Conservation (phyloP, 1,140 invertebrate genomes). For the Pteromalus puparum region DNA sequence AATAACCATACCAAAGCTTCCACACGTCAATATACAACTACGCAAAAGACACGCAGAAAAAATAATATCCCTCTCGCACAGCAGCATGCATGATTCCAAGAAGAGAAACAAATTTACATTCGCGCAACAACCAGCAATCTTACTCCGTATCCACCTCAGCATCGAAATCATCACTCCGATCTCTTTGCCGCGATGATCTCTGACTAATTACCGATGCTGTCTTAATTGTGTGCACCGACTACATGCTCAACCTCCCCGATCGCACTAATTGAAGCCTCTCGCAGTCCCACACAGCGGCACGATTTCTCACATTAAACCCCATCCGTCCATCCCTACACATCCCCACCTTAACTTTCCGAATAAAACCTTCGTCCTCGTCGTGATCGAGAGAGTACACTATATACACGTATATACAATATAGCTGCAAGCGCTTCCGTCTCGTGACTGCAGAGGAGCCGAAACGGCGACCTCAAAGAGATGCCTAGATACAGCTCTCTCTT, state of each 20-base stretch:
- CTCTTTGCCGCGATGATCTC: not conserved
- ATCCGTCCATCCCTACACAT: not conserved
- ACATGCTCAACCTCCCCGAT: not conserved
- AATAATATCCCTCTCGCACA: no score
- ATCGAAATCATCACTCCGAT: not conserved
- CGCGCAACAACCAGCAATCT: not conserved
- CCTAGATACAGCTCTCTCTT: slow-evolving; percentile 24
- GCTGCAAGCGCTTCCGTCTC: not conserved
- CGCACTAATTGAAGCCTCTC: not conserved
- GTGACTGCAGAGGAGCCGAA: not conserved
- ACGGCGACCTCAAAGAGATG: not conserved
- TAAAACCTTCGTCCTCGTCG: not conserved
- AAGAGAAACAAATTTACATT: slow-evolving; percentile 7
- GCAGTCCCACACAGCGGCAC: not conserved
- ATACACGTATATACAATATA: no score
- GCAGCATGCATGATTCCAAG: not conserved
- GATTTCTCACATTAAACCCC: not conserved
- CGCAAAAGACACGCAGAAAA: no score
- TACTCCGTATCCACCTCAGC: not conserved
- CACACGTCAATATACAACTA: not conserved
- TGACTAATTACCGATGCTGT: slow-evolving; percentile 3
- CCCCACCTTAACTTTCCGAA: not conserved
- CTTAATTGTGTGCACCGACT: slow-evolving; percentile 1
- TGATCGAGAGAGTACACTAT: not conserved
- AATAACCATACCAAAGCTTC: no score